Base-by-base conservation (phyloP, 2,888 invertebrate genomes). In the Acrobasis suavella region DNA sequence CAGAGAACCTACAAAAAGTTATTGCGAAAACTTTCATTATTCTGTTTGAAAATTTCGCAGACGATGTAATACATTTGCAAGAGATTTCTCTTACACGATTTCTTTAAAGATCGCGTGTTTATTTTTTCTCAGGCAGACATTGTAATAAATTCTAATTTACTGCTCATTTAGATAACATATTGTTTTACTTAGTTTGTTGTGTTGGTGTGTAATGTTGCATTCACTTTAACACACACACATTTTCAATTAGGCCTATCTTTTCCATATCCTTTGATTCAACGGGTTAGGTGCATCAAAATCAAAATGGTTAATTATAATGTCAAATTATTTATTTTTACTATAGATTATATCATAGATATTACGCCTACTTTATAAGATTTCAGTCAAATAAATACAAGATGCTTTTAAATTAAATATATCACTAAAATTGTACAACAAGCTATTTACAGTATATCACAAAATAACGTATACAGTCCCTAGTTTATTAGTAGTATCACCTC, bases 401-500 rank as follows among this genome's bases (percentile, higher is more conserved):
- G 78, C 80, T 69, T 77, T 82, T 88, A 88, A 91, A 91, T 90
- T 89, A 91, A 91, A 90, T 90, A 91, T 89, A 91, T 89, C 86
- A 90, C 91, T 91, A 91, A 89, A 85, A 90, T 91, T 91, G 89
- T 91, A 91, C 91, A 91, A 91, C 85, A 81, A 89, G 89, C 89
- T 91, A 91, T 92, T 90, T 91, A 91, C 91, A 92, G 74, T 91
- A 91, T 92, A 92, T 92, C 91, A 91, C 92, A 92, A 83, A 88
- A 83, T 78, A 79, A 89, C 86, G 83, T 83, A 81, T 77, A 82
- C 80, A 80, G 77, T 79, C 81, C 82, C 81, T 85, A 86, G 73
- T 77, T 76, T 80, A 82, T 80, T 83, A 83, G 82, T 86, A 88
- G 82, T 84, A 85, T 86, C 88, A 87, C 89, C 77, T 88, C 87